phyloP scores from a whole-genome alignment of 1,140 invertebrate genomes.

The Anoplophora glabripennis region DNA sequence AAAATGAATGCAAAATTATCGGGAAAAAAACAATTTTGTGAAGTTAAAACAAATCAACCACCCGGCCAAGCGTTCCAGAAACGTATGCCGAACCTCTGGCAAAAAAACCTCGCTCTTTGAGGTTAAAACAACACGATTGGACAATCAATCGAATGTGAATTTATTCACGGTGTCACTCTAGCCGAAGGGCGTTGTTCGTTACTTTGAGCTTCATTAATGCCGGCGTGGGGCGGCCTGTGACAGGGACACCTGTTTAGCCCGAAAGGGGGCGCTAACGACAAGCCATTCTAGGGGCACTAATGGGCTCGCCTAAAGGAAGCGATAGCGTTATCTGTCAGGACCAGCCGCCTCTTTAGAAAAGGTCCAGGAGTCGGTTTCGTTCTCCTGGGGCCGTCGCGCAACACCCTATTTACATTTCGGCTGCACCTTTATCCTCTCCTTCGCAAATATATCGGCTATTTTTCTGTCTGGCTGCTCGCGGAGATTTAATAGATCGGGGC shows the following conservation, averaged over 20 bases:
- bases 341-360: slow-evolving; percentile 5
- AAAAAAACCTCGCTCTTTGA: too few relatives aligned
- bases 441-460: too few relatives aligned
- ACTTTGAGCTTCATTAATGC: slow-evolving; percentile 14
- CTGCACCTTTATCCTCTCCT: too few relatives aligned
- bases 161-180: slow-evolving; percentile 5
- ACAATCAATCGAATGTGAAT: slow-evolving; percentile 5
- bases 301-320: slow-evolving; percentile 5
- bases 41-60: too few relatives aligned
- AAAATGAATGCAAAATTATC: too few relatives aligned
- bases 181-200: background rate
- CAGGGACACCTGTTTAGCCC: slow-evolving; percentile 15
- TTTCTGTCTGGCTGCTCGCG: too few relatives aligned
- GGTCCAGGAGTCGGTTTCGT: slow-evolving; percentile 9
- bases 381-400: background rate
- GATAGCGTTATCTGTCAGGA: slow-evolving; percentile 21
- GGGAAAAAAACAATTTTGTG: too few relatives aligned
- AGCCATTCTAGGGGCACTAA: slow-evolving; percentile 9
- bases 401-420: too few relatives aligned
- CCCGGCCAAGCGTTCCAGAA: too few relatives aligned
- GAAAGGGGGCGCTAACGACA: slow-evolving; percentile 17
- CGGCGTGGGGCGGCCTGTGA: slow-evolving; percentile 7
- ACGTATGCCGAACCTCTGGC: too few relatives aligned
- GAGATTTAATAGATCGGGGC: too few relatives aligned
- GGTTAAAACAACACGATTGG: too few relatives aligned